Conservation (phyloP, 2,888 invertebrate genomes). For the Erebia epiphron region DNA sequence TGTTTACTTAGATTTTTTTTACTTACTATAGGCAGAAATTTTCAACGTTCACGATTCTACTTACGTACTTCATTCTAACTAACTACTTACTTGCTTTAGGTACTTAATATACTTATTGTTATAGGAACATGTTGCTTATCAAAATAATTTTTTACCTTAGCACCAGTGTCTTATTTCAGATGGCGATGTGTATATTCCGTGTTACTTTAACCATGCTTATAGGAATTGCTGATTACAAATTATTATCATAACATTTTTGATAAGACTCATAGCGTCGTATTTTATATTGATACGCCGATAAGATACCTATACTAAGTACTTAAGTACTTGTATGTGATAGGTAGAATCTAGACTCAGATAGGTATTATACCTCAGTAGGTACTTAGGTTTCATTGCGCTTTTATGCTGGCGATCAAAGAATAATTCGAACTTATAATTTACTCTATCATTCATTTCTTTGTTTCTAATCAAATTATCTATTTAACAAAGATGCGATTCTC, state of each 20-base stretch:
- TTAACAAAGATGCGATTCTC: background rate
- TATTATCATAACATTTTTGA: slow-evolving; percentile 26
- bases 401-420: background rate
- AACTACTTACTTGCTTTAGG: no score
- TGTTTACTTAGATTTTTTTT: no score
- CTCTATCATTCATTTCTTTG: background rate
- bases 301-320: background rate
- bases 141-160: background rate
- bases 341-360: slow-evolving; percentile 2
- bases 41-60: no score
- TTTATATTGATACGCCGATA: slow-evolving; percentile 29
- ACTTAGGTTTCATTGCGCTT: background rate
- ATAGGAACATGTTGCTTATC: no score
- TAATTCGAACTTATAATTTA: background rate
- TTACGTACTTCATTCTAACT: no score
- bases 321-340: slow-evolving; percentile 15
- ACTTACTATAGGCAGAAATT: no score
- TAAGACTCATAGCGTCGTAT: slow-evolving; percentile 33
- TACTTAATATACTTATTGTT: no score
- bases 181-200: background rate
- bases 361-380: background rate
- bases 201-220: slow-evolving; percentile 11
- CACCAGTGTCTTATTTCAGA: background rate
- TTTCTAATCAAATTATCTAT: background rate
- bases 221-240: slow-evolving; percentile 29